Percentiles rank a stretch among this genome's conserved stretches.
Evolutionary conservation across 2,113 vertebrate species (phyloP).

Genomic region (Pangasianodon gigas): DNA sequence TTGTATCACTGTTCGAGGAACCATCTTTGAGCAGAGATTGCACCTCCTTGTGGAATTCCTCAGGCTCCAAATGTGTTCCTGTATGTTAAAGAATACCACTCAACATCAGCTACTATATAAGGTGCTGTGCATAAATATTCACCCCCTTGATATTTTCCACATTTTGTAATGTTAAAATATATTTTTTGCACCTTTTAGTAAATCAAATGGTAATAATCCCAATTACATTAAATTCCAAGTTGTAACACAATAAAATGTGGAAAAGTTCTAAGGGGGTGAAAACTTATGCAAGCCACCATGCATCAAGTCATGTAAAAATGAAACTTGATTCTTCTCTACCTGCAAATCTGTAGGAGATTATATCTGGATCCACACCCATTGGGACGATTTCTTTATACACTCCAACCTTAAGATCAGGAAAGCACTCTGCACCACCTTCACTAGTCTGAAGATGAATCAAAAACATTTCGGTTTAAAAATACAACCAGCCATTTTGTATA

Average conservation of each 20-base stretch:
- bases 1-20: constrained; percentile 73
- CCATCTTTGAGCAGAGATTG: constrained; percentile 76
- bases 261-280: neutral
- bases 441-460: constrained; percentile 77
- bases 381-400: constrained; percentile 94
- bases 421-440: constrained; percentile 86
- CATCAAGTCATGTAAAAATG: neutral
- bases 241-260: neutral
- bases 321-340: constrained; percentile 70
- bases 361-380: constrained; percentile 87
- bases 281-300: neutral
- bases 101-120: neutral
- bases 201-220: neutral
- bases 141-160: neutral
- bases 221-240: neutral
- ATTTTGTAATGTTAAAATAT: neutral
- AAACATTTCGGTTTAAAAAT: neutral
- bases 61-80: constrained; percentile 89
- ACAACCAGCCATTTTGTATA: neutral
- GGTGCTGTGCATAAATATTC: neutral
- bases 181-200: neutral
- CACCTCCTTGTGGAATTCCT: constrained; percentile 91
- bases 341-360: constrained; percentile 84
- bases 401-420: constrained; percentile 85
- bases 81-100: constrained; percentile 20